These are phyloP conservation scores for Schizopygopsis malacanthus DNA, from an alignment of 2,797 vertebrate species.

Conservation along the genomic window DNA sequence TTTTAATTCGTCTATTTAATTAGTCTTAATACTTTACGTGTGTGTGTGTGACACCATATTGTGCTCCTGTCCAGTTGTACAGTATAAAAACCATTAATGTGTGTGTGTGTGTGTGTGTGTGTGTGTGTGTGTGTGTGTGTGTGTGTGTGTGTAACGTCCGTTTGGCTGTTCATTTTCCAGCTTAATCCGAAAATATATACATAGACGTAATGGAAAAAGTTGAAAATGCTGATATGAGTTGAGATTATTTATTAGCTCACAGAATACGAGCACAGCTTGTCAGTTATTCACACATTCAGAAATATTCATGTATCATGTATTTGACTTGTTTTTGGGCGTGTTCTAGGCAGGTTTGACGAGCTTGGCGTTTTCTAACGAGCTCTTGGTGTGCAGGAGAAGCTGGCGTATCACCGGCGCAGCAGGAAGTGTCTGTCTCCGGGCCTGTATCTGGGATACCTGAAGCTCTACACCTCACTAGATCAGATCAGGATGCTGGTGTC, in stretches of 20 bases:
- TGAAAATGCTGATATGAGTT: not conserved
- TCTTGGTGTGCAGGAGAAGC: conserved; percentile 82
- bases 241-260: no score
- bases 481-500: conserved; percentile 91
- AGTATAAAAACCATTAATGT: no score
- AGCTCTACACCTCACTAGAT: conserved; percentile 91
- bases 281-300: not conserved
- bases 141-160: no score
- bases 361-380: not conserved
- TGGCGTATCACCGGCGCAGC: conserved; percentile 86
- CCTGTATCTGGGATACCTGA: conserved; percentile 91
- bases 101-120: no score
- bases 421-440: conserved; percentile 84
- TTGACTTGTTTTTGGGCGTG: no score
- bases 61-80: no score
- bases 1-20: no score
- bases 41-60: no score
- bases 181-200: not conserved
- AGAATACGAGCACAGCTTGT: not conserved
- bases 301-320: not conserved
- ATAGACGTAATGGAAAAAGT: not conserved
- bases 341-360: not conserved
- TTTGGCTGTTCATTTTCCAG: not conserved
- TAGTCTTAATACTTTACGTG: no score
- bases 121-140: no score